Percentiles rank a stretch among this genome's conserved stretches.
phyloP scores from a whole-genome alignment of 37 sponge, comb jelly and placozoan species.

The Diacarnus erythraeanus region DNA sequence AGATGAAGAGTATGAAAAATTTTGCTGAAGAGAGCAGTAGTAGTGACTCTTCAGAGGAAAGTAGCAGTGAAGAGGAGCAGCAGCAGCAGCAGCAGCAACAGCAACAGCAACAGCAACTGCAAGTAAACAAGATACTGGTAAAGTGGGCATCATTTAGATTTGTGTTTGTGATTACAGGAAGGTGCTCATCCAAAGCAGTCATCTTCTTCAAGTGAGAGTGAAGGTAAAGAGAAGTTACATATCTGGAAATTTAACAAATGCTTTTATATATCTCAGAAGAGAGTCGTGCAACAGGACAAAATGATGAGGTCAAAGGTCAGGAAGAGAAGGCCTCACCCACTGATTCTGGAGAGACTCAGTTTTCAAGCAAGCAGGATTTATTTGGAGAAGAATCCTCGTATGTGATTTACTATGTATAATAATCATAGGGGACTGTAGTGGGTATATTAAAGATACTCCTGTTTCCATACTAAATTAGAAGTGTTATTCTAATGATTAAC shows the following conservation, averaged over 20 bases:
- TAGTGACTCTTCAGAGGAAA: constrained; percentile 40
- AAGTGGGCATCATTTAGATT: constrained; percentile 37
- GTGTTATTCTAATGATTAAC: too few species aligned
- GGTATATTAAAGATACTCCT: too few species aligned
- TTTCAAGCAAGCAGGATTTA: constrained; percentile 29
- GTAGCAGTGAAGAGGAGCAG: constrained; percentile 23
- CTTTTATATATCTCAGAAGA: neutral
- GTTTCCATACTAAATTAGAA: too few species aligned
- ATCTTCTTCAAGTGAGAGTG: constrained; percentile 29
- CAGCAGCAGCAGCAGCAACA: neutral
- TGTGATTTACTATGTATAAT: too few species aligned
- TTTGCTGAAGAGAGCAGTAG: constrained; percentile 22
- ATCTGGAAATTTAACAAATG: neutral
- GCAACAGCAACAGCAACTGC: neutral
- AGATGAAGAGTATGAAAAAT: neutral
- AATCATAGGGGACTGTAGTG: too few species aligned
- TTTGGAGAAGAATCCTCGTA: constrained; percentile 51
- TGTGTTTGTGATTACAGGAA: neutral
- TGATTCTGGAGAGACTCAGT: neutral
- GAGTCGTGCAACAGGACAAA: neutral
- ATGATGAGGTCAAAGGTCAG: neutral
- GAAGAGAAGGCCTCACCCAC: neutral
- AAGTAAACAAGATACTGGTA: too few species aligned
- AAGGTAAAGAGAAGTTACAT: neutral
- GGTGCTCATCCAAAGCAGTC: neutral